Evolutionary conservation across 2,888 invertebrate genomes (phyloP), one percentile per base, ranked within the genome.

Genomic region (Ametastegia equiseti): DNA sequence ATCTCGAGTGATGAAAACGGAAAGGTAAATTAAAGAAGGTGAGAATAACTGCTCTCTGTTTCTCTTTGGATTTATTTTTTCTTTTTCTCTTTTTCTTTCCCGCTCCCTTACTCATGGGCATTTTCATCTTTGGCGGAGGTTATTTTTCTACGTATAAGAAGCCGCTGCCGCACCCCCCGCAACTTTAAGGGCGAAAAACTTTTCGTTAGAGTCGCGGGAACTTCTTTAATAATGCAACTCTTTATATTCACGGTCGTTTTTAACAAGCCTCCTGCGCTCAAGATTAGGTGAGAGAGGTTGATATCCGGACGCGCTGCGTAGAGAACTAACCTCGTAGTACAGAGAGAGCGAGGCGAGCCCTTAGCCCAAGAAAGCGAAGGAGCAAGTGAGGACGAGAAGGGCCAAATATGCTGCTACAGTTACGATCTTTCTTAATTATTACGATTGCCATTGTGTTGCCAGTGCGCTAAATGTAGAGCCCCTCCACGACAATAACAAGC

Each of bases 151-250:
- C 69, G 60, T 6, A 54, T 23, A 63, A 63, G 39, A 36, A 13
- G 19, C 19, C 13, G 67, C 65, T 30, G 7, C 57, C 30, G 36
- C 13, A 13, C 54, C 33, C 50, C n/a, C 36, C 15, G n/a, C n/a
- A n/a, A n/a, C n/a, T 9, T 1, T 69, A 13, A 36, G 23, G 11
- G 23, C 1, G 88, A 89, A 90, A 91, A 91, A 89, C 78, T 80
- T 75, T 80, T 75, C 57, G 89, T 90, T 90, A 90, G 88, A 90
- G 88, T 89, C 89, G 88, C 88, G 89, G 89, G 86, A 91, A 91
- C 91, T 91, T 91, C 91, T 91, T 91, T 91, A 91, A 91, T 92
- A 92, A 92, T 92, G 91, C 91, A 92, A 92, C 92, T 92, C 92
- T 92, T 92, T 92, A 92, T 92, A 92, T 92, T 92, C 92, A 92